Evolutionary conservation across 1,140 invertebrate genomes (phyloP), one percentile per base, ranked within the genome.

Genomic region (Magallana ariakensis): DNA sequence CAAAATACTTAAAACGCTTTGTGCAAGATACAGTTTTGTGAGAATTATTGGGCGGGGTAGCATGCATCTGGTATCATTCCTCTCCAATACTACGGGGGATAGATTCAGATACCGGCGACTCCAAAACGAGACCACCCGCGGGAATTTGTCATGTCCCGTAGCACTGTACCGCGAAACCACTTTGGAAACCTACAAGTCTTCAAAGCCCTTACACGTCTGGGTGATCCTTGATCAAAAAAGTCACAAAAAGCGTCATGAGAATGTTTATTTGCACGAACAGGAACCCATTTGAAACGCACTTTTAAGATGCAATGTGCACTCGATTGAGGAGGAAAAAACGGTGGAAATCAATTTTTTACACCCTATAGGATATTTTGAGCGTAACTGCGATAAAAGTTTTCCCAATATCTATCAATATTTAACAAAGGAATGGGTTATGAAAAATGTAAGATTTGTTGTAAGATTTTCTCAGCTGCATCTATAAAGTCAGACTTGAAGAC

Each of bases 401-500:
- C 33, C 33, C 33, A 46, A 46, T 46, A 46, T 46, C 33, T 13
- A 26, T 75, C 7, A 75, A 75, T 75, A 75, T 22, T 11, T 33
- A 75, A 22, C 19, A 26, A 75, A 26, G 66, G 15, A 16, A 16
- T n/a, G 15, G 15, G 22, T 75, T 26, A 22, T 11, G 33, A 26
- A 13, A 75, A 19, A 75, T 13, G 58, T 60, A 13, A 60, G 13
- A 60, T 60, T 60, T 60, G 58, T 16, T 11, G 22, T 22, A 46
- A 75, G 19, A 33, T 75, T 75, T 75, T 75, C 66, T 75, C 66
- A 75, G 19, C 66, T 75, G 66, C 66, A 75, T 75, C 66, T 13
- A 26, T 46, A 46, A 11, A 3, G 66, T 13, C 66, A 22, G 22
- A 22, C 66, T 26, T 13, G 66, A 75, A 33, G 66, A 75, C 66